These are phyloP conservation scores for Leptinotarsa lineolata DNA, from an alignment of 1,140 invertebrate species.

Conservation along the genomic window DNA sequence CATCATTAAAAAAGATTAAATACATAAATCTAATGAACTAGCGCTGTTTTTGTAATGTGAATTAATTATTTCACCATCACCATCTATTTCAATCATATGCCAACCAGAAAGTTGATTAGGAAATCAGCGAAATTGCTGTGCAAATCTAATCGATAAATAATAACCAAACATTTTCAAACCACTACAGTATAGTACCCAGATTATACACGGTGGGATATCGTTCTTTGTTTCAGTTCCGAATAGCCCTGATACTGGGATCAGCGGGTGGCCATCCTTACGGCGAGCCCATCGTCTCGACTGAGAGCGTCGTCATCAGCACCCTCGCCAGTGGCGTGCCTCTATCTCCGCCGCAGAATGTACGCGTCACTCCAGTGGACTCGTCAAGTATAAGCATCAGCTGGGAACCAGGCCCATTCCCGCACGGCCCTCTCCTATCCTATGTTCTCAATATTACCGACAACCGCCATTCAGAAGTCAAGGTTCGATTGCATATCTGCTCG, in stretches of 20 bases:
- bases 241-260: constrained; percentile 70
- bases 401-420: constrained; percentile 83
- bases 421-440: constrained; percentile 86
- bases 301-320: constrained; percentile 82
- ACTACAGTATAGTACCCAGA: no score
- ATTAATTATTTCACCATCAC: no score
- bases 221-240: constrained; percentile 71
- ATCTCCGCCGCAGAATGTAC: constrained; percentile 73
- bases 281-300: constrained; percentile 76
- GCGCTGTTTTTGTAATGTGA: no score
- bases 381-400: constrained; percentile 83
- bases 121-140: no score
- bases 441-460: constrained; percentile 70
- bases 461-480: constrained; percentile 69
- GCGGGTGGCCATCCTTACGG: constrained; percentile 58
- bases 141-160: no score
- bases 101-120: no score
- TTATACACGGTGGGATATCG: neutral
- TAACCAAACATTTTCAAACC: no score
- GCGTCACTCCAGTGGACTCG: constrained; percentile 80
- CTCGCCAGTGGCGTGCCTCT: constrained; percentile 71
- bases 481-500: constrained; percentile 45
- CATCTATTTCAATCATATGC: no score
- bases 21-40: no score
- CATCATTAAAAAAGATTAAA: no score